These are phyloP conservation scores for Anarrhichthys ocellatus DNA, from an alignment of 2,113 vertebrate genomes.

Conservation along the genomic window DNA sequence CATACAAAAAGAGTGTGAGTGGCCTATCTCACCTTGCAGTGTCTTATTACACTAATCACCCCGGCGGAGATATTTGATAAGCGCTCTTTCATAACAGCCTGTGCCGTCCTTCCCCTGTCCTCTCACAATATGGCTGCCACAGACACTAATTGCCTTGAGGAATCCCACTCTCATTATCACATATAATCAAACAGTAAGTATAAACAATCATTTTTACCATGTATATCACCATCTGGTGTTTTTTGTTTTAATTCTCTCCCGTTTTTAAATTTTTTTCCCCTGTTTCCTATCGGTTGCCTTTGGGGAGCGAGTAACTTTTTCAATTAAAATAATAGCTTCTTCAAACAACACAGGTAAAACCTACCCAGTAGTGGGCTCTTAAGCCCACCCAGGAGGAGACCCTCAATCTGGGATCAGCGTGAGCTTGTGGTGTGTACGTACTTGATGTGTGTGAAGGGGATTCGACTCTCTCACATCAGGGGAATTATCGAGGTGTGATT, in stretches of 20 bases:
- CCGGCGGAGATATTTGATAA: constrained; percentile 77
- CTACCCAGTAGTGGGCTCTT: constrained; percentile 64
- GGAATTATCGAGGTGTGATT: constrained; percentile 79
- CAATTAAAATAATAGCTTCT: constrained; percentile 74
- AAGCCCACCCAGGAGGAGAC: constrained; percentile 70
- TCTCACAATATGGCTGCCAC: constrained; percentile 79
- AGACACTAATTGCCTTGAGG: constrained; percentile 82
- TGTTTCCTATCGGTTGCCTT: constrained; percentile 52
- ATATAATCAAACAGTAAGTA: constrained; percentile 84
- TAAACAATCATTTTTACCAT: constrained; percentile 81
- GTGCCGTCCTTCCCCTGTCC: constrained; percentile 78
- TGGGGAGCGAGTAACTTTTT: constrained; percentile 70
- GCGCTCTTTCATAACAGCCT: constrained; percentile 70
- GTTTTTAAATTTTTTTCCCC: background rate
- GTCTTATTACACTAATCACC: constrained; percentile 80
- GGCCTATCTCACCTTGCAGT: constrained; percentile 77
- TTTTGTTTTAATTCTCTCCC: constrained; percentile 63
- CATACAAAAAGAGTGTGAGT: constrained; percentile 61
- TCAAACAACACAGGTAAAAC: constrained; percentile 69
- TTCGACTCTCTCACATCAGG: constrained; percentile 67
- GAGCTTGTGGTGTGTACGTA: constrained; percentile 64
- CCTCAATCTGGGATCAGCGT: constrained; percentile 63
- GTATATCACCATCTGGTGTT: constrained; percentile 81
- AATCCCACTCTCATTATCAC: constrained; percentile 82
- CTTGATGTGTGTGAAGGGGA: constrained; percentile 54